These are phyloP conservation scores for Vidua macroura DNA, from an alignment of 2,113 vertebrate species.

Conservation along the genomic window DNA sequence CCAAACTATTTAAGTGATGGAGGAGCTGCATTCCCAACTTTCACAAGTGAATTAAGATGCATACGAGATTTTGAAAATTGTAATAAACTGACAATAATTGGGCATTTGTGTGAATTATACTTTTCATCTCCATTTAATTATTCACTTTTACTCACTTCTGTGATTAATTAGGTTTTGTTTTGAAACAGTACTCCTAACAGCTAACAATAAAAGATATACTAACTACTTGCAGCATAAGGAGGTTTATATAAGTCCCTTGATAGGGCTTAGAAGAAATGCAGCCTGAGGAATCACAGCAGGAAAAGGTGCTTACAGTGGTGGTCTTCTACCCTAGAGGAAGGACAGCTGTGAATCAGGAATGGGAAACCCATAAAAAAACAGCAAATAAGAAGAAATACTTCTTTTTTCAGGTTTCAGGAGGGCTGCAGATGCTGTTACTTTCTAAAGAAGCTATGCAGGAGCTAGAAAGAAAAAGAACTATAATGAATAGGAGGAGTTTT, in stretches of 20 bases:
- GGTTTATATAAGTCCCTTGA: neutral
- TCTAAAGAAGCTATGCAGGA: neutral
- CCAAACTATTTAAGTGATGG: neutral
- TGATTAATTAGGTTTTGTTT: constrained; percentile 37
- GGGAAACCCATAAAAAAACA: neutral
- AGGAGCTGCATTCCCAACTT: neutral
- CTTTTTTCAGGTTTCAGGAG: neutral
- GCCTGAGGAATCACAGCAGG: neutral
- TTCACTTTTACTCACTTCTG: neutral
- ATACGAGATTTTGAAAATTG: neutral
- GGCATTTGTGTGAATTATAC: neutral
- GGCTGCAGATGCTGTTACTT: neutral
- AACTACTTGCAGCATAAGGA: neutral
- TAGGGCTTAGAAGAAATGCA: neutral
- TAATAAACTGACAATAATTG: constrained; percentile 1
- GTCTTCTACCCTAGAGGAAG: neutral
- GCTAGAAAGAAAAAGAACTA: neutral
- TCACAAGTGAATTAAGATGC: neutral
- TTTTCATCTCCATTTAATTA: neutral
- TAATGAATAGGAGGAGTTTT: neutral
- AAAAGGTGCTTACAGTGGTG: neutral
- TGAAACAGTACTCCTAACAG: neutral
- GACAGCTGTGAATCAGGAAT: neutral
- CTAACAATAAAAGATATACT: neutral
- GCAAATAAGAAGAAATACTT: neutral